Evolutionary conservation across 1,140 invertebrate genomes (phyloP), one percentile per base, ranked within the genome.

Genomic region (Ceratina japonica): DNA sequence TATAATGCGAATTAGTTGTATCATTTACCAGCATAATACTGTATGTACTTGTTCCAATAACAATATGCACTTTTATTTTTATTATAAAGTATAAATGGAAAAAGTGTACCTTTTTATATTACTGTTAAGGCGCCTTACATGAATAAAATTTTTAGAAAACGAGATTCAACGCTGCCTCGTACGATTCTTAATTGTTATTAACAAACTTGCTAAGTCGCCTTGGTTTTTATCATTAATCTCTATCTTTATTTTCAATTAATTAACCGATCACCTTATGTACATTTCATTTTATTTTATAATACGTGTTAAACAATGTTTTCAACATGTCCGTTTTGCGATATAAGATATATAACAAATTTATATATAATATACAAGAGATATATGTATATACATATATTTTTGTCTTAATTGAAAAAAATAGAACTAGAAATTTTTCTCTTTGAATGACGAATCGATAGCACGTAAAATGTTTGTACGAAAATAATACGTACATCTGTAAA

Each of bases 91-190:
- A 87, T 87, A 86, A 88, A 84, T 87, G 86, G 63, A 87, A 85
- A 44, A 89, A 88, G 82, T 89, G 84, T 89, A 88, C 85, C 84
- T 88, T 87, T 89, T 87, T 88, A 89, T 89, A 86, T 88, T 87
- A 89, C 79, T 87, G 81, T 89, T 88, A 89, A 88, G 86, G 86
- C 87, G 88, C 86, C 87, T 88, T 89, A 89, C 77, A 83, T 85
- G 84, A 89, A 88, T 88, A 87, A 89, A 88, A 87, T 86, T 88
- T 87, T 81, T 82, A 87, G 80, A 87, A 87, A 80, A 84, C 16
- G 54, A 76, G 51, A 84, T 66, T 69, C 51, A 72, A 75, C 44
- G 63, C 31, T 7, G 74, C 75, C 70, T n/a, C 58, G 27, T 68
- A 69, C 52, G 49, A 65, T 77, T 44, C 37, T 78, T 24, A 83